Percentiles rank a stretch among this genome's conserved stretches.
phyloP scores from a whole-genome alignment of 2,888 invertebrate species.

The Cephus sareptanus region DNA sequence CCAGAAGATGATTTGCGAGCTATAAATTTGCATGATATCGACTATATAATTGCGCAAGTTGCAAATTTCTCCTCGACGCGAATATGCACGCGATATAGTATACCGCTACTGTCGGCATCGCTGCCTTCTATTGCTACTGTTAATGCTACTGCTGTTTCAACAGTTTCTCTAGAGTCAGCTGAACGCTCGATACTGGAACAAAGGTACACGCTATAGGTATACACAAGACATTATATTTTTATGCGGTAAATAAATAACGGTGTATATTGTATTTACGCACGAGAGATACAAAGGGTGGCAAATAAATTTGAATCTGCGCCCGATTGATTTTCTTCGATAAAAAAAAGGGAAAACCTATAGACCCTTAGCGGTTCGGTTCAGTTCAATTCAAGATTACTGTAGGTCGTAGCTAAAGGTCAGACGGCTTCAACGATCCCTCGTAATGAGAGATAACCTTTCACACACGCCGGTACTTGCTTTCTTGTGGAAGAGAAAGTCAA shows the following conservation, averaged over 20 bases:
- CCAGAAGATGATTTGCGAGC: not conserved
- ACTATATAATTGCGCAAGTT: constrained; percentile 37
- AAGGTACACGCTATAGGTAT: not conserved
- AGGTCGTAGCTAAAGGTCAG: no score
- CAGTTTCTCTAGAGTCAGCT: not conserved
- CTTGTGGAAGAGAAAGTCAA: not conserved
- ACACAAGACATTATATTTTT: not conserved
- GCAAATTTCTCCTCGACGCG: not conserved
- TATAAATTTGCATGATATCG: constrained; percentile 42
- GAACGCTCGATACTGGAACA: not conserved
- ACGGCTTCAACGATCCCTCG: not conserved
- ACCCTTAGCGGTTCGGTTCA: not conserved
- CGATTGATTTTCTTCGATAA: not conserved
- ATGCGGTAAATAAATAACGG: not conserved
- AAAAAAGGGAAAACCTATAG: not conserved
- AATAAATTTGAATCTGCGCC: not conserved
- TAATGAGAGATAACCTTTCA: not conserved
- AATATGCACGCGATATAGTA: not conserved
- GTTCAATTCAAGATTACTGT: no score
- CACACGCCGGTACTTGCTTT: not conserved
- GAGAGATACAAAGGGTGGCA: not conserved
- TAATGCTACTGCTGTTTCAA: not conserved
- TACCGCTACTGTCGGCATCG: not conserved
- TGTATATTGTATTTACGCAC: not conserved
- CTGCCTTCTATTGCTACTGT: not conserved